Base-by-base conservation (phyloP, 23 tunicate species). In the Styela clava region DNA sequence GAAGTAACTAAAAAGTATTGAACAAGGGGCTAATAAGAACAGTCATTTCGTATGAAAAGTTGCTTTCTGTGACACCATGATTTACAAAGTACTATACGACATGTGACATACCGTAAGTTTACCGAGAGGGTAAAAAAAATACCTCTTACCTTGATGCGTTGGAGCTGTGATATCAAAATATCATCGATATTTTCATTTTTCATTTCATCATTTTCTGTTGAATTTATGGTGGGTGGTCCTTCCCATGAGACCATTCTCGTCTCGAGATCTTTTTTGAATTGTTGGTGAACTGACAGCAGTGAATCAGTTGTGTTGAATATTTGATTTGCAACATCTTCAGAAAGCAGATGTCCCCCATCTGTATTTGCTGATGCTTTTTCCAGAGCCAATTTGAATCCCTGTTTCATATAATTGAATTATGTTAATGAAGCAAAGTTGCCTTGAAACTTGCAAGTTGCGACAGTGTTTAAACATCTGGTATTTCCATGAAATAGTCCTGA, bases 231-330 rank as follows among this genome's bases (percentile, higher is more conserved):
- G 16, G 65, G 35, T 21, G 78, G 27, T 16, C 77, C 83, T 65
- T 94, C 98, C 94, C 94, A 94, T 18, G 85, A 84, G 30, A 87
- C 74, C 35, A 87, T 68, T 32, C 90, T 80, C n/a, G 76, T 68
- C 33, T 94, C 98, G 52, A 94, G 79, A 16, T 93, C 85, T 0
- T 19, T 22, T 18, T 88, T 82, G 62, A 94, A 94, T 65, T 88
- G 84, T 56, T 81, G 71, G 78, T 94, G 98, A 25, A 84, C 26
- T 12, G 79, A 76, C 2, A 86, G 86, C 68, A 91, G 87, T 21
- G 87, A 81, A 16, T 77, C 87, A 31, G 83, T 82, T 16, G 83
- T 88, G 3, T 83, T 85, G 82, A 86, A 86, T 12, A 91, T 74
- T 74, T 86, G 90, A 51, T 86, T 82, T 61, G 78, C 77, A 20